These are phyloP conservation scores for Schizopygopsis malacanthus DNA, from an alignment of 2,797 vertebrate genomes.

Conservation along the genomic window DNA sequence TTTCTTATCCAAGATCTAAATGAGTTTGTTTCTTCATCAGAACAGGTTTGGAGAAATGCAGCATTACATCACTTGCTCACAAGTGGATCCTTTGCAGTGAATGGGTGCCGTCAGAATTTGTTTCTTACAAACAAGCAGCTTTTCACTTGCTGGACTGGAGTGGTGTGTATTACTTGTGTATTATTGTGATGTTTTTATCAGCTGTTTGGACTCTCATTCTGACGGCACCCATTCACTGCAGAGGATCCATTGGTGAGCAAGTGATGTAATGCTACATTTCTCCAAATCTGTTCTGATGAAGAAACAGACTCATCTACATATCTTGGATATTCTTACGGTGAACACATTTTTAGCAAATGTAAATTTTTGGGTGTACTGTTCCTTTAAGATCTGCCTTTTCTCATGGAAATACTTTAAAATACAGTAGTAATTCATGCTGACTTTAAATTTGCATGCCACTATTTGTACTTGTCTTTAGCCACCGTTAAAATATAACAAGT, in stretches of 20 bases:
- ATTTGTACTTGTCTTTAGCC: neutral
- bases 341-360: neutral
- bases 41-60: neutral
- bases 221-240: too few species aligned
- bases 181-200: too few species aligned
- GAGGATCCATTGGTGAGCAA: too few species aligned
- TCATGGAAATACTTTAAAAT: neutral
- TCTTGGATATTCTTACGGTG: neutral
- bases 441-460: neutral
- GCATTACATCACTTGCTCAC: neutral
- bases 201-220: too few species aligned
- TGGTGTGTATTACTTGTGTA: too few species aligned
- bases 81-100: neutral
- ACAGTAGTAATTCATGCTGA: too few species aligned
- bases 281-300: too few species aligned
- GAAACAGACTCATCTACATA: neutral
- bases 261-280: too few species aligned
- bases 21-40: neutral
- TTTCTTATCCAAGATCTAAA: neutral
- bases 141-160: too few species aligned
- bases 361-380: too few species aligned
- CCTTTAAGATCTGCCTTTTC: neutral
- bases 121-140: too few species aligned
- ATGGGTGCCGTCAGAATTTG: neutral
- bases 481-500: neutral